Evolutionary conservation across 1,140 invertebrate species (phyloP).

Genomic region (Carcinoscorpius rotundicauda): DNA sequence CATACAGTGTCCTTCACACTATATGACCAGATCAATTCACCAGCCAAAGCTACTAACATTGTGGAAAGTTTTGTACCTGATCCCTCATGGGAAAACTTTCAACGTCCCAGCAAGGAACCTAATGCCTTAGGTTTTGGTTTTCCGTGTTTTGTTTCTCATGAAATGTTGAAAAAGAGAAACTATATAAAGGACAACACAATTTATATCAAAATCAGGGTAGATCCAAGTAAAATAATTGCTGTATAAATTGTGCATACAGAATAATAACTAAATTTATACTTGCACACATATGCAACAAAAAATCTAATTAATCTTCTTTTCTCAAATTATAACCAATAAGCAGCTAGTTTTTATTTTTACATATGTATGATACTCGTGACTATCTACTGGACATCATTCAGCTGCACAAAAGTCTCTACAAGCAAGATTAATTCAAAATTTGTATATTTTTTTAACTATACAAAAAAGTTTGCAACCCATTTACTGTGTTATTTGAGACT

Average conservation of each 20-base stretch:
- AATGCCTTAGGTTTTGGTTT: constrained; percentile 89
- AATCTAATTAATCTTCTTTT: too few relatives aligned
- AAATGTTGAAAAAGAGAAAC: constrained; percentile 74
- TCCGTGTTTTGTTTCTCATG: constrained; percentile 82
- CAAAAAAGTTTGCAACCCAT: too few relatives aligned
- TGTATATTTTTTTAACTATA: too few relatives aligned
- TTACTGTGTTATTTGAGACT: too few relatives aligned
- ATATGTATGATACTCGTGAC: too few relatives aligned
- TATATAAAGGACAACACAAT: constrained; percentile 85
- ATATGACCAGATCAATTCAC: constrained; percentile 72
- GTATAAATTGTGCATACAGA: constrained; percentile 41
- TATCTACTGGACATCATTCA: too few relatives aligned
- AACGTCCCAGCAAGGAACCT: constrained; percentile 73
- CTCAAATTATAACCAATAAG: too few relatives aligned
- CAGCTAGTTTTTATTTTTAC: too few relatives aligned
- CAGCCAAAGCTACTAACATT: constrained; percentile 60
- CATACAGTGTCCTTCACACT: constrained; percentile 87
- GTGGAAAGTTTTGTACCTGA: constrained; percentile 88
- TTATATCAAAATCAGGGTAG: constrained; percentile 82
- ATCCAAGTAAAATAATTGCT: constrained; percentile 81
- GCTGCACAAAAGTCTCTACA: too few relatives aligned
- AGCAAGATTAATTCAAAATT: too few relatives aligned
- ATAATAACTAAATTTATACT: too few relatives aligned
- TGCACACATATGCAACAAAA: too few relatives aligned
- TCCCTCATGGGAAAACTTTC: constrained; percentile 91